Percentiles rank a stretch among this genome's conserved stretches.
phyloP scores from a whole-genome alignment of 2,797 vertebrate species.

The Gymnothorax javanicus region DNA sequence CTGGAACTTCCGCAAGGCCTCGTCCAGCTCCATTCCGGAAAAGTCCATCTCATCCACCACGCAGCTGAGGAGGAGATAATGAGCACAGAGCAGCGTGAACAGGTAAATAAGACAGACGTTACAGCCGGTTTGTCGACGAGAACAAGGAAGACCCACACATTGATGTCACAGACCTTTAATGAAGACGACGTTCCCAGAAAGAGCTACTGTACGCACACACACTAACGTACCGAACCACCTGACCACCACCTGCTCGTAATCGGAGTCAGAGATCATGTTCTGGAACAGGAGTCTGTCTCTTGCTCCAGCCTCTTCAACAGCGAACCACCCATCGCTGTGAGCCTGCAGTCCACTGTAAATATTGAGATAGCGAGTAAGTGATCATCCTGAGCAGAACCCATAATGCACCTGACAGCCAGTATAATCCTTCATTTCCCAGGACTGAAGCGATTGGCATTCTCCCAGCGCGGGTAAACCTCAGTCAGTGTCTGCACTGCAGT shows the following conservation, averaged over 20 bases:
- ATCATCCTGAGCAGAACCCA: not conserved
- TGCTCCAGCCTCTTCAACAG: too few relatives aligned
- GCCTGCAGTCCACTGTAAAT: too few relatives aligned
- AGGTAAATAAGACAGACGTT: too few relatives aligned
- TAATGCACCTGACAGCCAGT: not conserved
- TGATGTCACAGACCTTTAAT: too few relatives aligned
- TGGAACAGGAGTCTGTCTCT: too few relatives aligned
- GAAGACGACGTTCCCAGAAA: too few relatives aligned
- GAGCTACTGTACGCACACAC: too few relatives aligned
- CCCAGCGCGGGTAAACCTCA: not conserved
- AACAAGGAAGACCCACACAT: too few relatives aligned
- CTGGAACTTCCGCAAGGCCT: slow-evolving; percentile 96
- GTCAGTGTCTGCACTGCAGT: not conserved
- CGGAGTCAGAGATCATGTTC: too few relatives aligned
- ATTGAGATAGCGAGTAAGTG: too few relatives aligned
- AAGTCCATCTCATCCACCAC: slow-evolving; percentile 99
- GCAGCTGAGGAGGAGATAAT: slow-evolving; percentile 70
- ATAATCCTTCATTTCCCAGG: not conserved
- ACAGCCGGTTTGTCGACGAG: too few relatives aligned
- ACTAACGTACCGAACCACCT: not conserved
- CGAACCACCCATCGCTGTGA: too few relatives aligned
- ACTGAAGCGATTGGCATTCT: not conserved
- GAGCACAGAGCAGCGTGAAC: not conserved
- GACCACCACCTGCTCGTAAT: not conserved
- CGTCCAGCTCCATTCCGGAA: slow-evolving; percentile 97